Base-by-base conservation (phyloP, 1,140 invertebrate species). In the Nomia melanderi region DNA sequence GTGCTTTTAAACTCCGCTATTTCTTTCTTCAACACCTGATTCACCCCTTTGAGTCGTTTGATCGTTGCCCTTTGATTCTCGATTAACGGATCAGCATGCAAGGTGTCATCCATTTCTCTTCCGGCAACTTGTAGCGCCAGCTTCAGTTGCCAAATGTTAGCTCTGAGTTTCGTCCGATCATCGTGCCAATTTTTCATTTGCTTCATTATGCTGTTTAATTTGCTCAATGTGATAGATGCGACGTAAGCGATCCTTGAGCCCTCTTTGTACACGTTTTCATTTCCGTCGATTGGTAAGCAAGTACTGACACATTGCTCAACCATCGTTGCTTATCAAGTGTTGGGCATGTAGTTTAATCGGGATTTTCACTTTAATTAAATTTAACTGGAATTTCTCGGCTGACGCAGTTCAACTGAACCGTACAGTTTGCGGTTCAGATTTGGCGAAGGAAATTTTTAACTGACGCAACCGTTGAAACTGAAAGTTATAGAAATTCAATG, bases 71-170 rank as follows among this genome's bases (percentile, higher is more conserved):
- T 82, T 31, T 87, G 81, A 33, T 80, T 64, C 9, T 47, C 66
- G 17, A 83, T 78, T 54, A 74, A 54, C 33, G 72, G 78, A n/a
- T 85, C 82, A 7, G 31, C 67, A 47, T 73, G 44, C 53, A 71
- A 27, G 6, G 39, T 36, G 63, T 76, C 70, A n/a, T 71, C 64
- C 2, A n/a, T 76, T 33, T 78, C 73, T 23, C 47, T 70, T 1
- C 36, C 62, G n/a, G 62, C 74, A 2, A 31, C 80, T 8, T 72
- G 72, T 44, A 86, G 56, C 27, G 80, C 83, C 14, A 78, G 62
- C 64, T 77, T 80, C 64, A 88, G 44, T 1, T 77, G 77, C 44
- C 66, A 78, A 53, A 87, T 82, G 56, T 86, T 85, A 23, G 75
- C 79, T 27, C 73, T 76, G 17, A 82, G 50, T 20, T 62, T 79